phyloP scores from a whole-genome alignment of 2,888 invertebrate genomes.

The Maniola hyperantus region DNA sequence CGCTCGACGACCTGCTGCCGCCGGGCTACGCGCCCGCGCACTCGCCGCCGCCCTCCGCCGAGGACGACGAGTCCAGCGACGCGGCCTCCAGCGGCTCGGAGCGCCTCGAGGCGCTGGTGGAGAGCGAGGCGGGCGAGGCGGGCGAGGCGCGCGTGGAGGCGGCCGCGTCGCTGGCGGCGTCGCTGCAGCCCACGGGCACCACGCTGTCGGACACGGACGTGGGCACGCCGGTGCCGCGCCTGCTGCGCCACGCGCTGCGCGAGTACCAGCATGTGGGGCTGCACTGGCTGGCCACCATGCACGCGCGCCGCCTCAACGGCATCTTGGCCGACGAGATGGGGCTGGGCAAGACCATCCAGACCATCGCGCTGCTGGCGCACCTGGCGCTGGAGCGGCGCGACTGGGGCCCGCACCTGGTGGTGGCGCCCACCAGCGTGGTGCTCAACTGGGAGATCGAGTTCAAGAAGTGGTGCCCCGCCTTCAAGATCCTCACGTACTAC shows the following conservation, averaged over 20 bases:
- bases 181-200: slow-evolving; percentile 98
- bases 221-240: slow-evolving; percentile 95
- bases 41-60: slow-evolving; percentile 82
- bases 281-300: slow-evolving; percentile 98
- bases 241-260: slow-evolving; percentile 93
- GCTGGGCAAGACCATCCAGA: slow-evolving; percentile 98
- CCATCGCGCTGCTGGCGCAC: slow-evolving; percentile 96
- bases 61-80: slow-evolving; percentile 45
- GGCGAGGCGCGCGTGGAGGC: slow-evolving; percentile 91
- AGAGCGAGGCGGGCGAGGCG: slow-evolving; percentile 46
- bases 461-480: slow-evolving; percentile 99
- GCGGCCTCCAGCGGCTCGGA: slow-evolving; percentile 35
- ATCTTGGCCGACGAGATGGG: slow-evolving; percentile 99
- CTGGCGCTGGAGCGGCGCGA: slow-evolving; percentile 94
- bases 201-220: slow-evolving; percentile 97
- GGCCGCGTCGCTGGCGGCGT: slow-evolving; percentile 96
- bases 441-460: slow-evolving; percentile 99
- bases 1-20: slow-evolving; percentile 93
- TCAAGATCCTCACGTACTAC: slow-evolving; percentile 99
- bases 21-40: slow-evolving; percentile 88
- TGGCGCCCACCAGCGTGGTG: slow-evolving; percentile 99
- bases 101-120: slow-evolving; percentile 41
- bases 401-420: slow-evolving; percentile 99
- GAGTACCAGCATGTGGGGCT: slow-evolving; percentile 99
- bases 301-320: slow-evolving; percentile 96